Conservation (phyloP, 23 tunicate species). For the Ascidia mentula region DNA sequence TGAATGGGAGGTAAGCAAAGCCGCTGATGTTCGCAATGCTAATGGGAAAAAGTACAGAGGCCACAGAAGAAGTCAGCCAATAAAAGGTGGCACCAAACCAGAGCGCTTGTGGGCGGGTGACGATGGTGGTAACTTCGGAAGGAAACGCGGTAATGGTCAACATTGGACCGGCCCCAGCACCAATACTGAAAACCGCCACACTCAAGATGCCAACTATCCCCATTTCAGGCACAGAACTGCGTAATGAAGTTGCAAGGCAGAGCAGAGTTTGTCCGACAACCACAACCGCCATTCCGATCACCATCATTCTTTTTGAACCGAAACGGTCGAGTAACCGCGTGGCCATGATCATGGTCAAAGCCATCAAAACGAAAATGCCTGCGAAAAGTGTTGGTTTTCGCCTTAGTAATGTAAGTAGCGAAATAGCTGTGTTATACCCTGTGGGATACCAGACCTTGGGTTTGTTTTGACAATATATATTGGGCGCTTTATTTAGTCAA, state of each 20-base stretch:
- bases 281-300: not conserved
- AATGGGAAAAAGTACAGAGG: not conserved
- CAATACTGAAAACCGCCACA: not conserved
- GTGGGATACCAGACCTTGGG: not conserved
- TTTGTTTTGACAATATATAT: too few species aligned
- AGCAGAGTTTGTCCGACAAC: constrained; percentile 4
- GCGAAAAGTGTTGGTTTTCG: not conserved
- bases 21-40: not conserved
- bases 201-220: not conserved
- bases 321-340: not conserved
- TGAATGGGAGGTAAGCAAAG: not conserved
- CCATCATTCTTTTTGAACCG: constrained; percentile 10
- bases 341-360: not conserved
- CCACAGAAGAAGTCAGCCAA: not conserved
- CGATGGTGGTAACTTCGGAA: not conserved
- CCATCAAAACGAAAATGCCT: constrained; percentile 1
- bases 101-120: not conserved
- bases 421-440: not conserved
- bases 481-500: too few species aligned
- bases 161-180: not conserved
- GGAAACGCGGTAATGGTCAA: constrained; percentile 3
- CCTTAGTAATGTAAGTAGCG: not conserved
- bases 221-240: not conserved
- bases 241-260: not conserved
- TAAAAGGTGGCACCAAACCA: not conserved